phyloP scores from a whole-genome alignment of 2,888 invertebrate species.

The Coelopa pilipes region DNA sequence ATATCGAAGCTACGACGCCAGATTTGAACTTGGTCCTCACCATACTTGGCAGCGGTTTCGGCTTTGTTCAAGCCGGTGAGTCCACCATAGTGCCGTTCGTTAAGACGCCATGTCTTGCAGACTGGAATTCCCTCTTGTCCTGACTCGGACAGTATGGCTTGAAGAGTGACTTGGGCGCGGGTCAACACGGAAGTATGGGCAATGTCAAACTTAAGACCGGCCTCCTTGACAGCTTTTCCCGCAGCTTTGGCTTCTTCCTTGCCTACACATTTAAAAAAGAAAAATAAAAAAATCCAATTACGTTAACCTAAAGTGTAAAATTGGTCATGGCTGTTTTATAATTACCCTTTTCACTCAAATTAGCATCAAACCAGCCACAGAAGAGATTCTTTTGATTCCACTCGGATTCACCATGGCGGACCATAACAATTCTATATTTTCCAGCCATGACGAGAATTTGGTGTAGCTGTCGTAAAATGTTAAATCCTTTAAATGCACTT shows the following conservation, averaged over 20 bases:
- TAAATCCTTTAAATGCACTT: neutral
- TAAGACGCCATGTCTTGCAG: constrained; percentile 83
- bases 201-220: constrained; percentile 79
- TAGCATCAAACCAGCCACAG: constrained; percentile 80
- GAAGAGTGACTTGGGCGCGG: constrained; percentile 82
- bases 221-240: constrained; percentile 82
- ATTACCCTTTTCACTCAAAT: constrained; percentile 77
- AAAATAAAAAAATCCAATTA: neutral
- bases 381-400: constrained; percentile 82
- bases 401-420: constrained; percentile 81
- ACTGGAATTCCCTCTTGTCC: constrained; percentile 77
- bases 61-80: constrained; percentile 89
- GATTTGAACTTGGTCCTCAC: constrained; percentile 84
- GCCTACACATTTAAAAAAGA: constrained; percentile 48
- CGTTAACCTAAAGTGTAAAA: neutral
- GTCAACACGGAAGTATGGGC: constrained; percentile 86
- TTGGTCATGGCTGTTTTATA: neutral
- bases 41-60: constrained; percentile 88
- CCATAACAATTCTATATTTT: constrained; percentile 78
- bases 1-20: constrained; percentile 89
- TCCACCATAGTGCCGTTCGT: constrained; percentile 89
- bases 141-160: constrained; percentile 75
- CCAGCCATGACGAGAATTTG: constrained; percentile 59
- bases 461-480: constrained; percentile 30
- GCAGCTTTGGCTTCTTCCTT: constrained; percentile 69